Base-by-base conservation (phyloP, 2,888 invertebrate species). In the Nycteola revayana region DNA sequence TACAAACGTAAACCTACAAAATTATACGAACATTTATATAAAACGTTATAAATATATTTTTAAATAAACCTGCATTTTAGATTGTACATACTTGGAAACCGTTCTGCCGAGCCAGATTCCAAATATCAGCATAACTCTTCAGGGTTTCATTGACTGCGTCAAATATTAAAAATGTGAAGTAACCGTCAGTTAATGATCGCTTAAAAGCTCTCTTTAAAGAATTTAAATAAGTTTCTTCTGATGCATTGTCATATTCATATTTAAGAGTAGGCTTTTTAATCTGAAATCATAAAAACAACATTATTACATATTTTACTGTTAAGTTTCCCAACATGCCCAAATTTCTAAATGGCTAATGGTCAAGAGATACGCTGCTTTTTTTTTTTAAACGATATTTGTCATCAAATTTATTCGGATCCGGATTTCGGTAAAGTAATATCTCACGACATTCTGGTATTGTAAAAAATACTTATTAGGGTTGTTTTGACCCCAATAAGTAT, bases 161-260 rank as follows among this genome's bases (percentile, higher is more conserved):
- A 25, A 96, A 93, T 69, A 99, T 96, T 54, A 98, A 94, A 74
- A 98, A 97, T 38, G 94, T 93, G 79, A 97, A 98, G 72, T 95
- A 96, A 39, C 96, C 95, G 79, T 98, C 96, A 5, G 94, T 94
- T 1, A 98, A 89, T 11, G 95, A 96, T 81, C 97, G 96, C 72
- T 95, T 97, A 74, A 97, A 97, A 7, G 96, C 94, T 85, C 96
- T 96, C 41, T 95, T 90, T 43, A 99, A 89, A 32, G 95, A 96
- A 46, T 90, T 91, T 54, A 95, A 80, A 69, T 98, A 99, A 2
- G 92, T 90, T 32, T 93, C 92, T 76, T 98, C 98, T 91, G 94
- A 92, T 11, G 90, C 91, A 24, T 92, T 91, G 61, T 98, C 98
- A 77, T 94, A 98, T 72, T 98, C 97, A 76, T 98, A 97, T 51